Conservation (phyloP, 2,888 invertebrate species). For the Metellina segmentata region DNA sequence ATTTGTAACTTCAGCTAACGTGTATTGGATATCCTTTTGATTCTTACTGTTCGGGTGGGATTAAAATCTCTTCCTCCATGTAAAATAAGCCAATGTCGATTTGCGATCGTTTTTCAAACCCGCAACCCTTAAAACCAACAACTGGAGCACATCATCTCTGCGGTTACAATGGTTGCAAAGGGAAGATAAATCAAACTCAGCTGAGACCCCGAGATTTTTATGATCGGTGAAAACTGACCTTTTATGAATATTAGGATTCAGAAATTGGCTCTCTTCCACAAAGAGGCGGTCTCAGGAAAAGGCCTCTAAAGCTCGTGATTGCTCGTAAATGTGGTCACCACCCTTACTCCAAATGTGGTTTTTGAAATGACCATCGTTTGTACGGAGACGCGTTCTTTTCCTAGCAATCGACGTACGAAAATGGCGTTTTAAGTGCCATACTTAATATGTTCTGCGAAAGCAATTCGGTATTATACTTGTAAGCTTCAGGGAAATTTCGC, state of each 20-base stretch:
- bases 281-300: slow-evolving; percentile 15
- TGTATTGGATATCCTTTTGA: not conserved
- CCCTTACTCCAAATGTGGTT: slow-evolving; percentile 28
- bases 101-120: not conserved
- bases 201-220: slow-evolving; percentile 7
- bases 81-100: not conserved
- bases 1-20: too few relatives aligned
- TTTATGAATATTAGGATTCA: slow-evolving; percentile 66
- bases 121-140: not conserved
- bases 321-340: slow-evolving; percentile 37
- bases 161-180: not conserved
- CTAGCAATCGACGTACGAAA: not conserved
- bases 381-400: not conserved
- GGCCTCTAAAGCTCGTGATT: slow-evolving; percentile 1
- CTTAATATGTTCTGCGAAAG: not conserved
- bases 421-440: slow-evolving; percentile 7
- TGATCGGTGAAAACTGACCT: slow-evolving; percentile 51
- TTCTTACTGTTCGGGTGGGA: not conserved
- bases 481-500: too few relatives aligned
- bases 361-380: slow-evolving; percentile 24
- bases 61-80: not conserved
- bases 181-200: slow-evolving; percentile 34
- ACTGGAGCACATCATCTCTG: not conserved
- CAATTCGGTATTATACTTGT: too few relatives aligned
- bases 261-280: slow-evolving; percentile 54